Evolutionary conservation across 2,797 vertebrate genomes (phyloP), one percentile per base, ranked within the genome.

Genomic region (Brachymystax lenok): DNA sequence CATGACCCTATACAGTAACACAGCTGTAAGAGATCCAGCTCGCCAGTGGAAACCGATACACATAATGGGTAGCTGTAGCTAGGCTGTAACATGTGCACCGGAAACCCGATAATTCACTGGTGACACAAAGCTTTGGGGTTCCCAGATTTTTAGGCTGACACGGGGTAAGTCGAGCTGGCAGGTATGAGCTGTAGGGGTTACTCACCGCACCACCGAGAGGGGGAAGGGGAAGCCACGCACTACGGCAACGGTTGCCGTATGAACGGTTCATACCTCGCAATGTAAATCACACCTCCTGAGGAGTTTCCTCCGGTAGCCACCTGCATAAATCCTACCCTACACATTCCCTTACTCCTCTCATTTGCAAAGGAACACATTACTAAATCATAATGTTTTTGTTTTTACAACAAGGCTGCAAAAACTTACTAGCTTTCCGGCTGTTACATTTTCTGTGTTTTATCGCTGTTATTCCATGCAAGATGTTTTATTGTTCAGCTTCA

Each of bases 51-150:
- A 93, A 80, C 83, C 52, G 92, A 94, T 92, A 88, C 83, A 27
- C 90, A 79, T 90, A 91, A 92, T 89, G 88, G 86, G 78, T 74
- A 79, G 82, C 89, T 89, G 91, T 89, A 92, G 90, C 89, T 90
- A 88, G 79, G 87, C 85, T 79, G 74, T 78, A 86, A 87, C 88
- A 88, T 92, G 88, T 90, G 90, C 88, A 86, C 84, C 84, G 85
- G 89, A 90, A 93, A 91, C 83, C 83, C 86, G 86, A 90, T 90
- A 90, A 94, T 91, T 92, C 92, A 88, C 86, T 75, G 84, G 89
- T 90, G 91, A 91, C 88, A 88, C 78, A 61, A 82, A 79, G 88
- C 86, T 79, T 71, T 87, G 84, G 84, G 88, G 87, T 90, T 91
- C 87, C 86, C 89, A 84, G 87, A 84, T 88, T 88, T 87, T 88